Evolutionary conservation across 2,888 invertebrate species (phyloP).

Genomic region (Parapristionchus giblindavisi): DNA sequence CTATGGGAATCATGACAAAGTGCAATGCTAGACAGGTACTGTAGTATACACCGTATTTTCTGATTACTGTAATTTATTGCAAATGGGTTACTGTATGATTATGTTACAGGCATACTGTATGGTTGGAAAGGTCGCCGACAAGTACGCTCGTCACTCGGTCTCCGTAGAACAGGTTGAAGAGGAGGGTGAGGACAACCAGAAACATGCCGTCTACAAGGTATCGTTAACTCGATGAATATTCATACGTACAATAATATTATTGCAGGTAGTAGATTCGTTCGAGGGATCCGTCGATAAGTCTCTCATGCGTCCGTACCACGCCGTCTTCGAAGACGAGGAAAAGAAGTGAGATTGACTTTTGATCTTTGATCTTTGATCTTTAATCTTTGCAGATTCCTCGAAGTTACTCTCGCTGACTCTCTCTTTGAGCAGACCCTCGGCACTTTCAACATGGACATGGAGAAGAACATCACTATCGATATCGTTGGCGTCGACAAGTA

Average conservation of each 20-base stretch:
- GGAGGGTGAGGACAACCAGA: conserved; percentile 45
- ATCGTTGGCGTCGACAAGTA: conserved; percentile 52
- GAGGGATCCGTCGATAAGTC: conserved; percentile 41
- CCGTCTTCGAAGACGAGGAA: conserved; percentile 52
- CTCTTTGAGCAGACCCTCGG: conserved; percentile 56
- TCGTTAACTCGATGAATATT: not conserved
- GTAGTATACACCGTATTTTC: not conserved
- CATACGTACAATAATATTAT: too few species aligned
- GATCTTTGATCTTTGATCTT: not conserved
- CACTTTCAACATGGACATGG: conserved; percentile 51
- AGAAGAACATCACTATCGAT: conserved; percentile 62
- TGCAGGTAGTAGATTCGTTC: conserved; percentile 39
- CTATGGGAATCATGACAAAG: conserved; percentile 61
- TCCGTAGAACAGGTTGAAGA: conserved; percentile 48
- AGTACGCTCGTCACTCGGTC: conserved; percentile 55
- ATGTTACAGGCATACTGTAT: conserved; percentile 61
- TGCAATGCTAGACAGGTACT: conserved; percentile 57
- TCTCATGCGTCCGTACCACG: conserved; percentile 50
- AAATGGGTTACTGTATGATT: too few species aligned
- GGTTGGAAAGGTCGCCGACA: conserved; percentile 56
- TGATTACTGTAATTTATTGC: not conserved
- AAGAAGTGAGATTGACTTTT: conserved; percentile 31
- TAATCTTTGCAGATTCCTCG: conserved; percentile 37
- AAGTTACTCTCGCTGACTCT: conserved; percentile 47
- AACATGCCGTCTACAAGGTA: conserved; percentile 51